phyloP scores from a whole-genome alignment of 2,888 invertebrate genomes.

The Macaria notata region DNA sequence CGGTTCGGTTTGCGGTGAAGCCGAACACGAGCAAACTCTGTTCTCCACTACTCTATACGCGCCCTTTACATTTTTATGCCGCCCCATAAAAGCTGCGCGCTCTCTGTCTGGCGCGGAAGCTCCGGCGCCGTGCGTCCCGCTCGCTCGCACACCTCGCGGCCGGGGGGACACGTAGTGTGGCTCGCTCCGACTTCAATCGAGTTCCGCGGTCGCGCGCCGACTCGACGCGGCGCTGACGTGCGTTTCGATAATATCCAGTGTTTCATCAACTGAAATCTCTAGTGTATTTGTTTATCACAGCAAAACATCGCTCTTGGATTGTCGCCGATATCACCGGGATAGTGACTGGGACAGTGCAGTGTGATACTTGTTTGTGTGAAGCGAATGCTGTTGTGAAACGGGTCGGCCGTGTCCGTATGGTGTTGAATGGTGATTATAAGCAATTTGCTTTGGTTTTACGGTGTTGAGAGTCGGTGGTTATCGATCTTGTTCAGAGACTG shows the following conservation, averaged over 20 bases:
- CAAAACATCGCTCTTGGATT: conserved; percentile 60
- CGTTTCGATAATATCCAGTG: conserved; percentile 63
- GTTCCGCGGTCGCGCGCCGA: conserved; percentile 78
- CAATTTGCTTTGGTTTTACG: conserved; percentile 78
- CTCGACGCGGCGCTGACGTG: conserved; percentile 78
- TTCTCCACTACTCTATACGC: conserved; percentile 34
- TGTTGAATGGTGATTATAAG: conserved; percentile 79
- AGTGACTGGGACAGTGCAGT: conserved; percentile 55
- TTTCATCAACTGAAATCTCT: conserved; percentile 65
- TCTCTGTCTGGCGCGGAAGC: conserved; percentile 42
- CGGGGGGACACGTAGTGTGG: conserved; percentile 71
- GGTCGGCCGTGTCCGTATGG: conserved; percentile 69
- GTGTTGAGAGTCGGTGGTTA: conserved; percentile 72
- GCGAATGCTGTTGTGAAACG: conserved; percentile 64
- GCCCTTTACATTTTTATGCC: conserved; percentile 71
- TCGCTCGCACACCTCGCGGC: conserved; percentile 53
- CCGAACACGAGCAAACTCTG: conserved; percentile 42
- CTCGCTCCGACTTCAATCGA: conserved; percentile 50
- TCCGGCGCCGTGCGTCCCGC: conserved; percentile 40
- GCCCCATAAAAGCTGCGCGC: conserved; percentile 49
- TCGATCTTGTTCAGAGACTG: conserved; percentile 74
- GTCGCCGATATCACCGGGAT: conserved; percentile 58
- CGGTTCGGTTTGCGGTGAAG: conserved; percentile 47
- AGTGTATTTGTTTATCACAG: conserved; percentile 77
- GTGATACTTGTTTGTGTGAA: conserved; percentile 63